Percentiles rank a stretch among this genome's conserved stretches.
Conservation (phyloP, 1,140 invertebrate genomes). For the Zaprionus capensis region DNA sequence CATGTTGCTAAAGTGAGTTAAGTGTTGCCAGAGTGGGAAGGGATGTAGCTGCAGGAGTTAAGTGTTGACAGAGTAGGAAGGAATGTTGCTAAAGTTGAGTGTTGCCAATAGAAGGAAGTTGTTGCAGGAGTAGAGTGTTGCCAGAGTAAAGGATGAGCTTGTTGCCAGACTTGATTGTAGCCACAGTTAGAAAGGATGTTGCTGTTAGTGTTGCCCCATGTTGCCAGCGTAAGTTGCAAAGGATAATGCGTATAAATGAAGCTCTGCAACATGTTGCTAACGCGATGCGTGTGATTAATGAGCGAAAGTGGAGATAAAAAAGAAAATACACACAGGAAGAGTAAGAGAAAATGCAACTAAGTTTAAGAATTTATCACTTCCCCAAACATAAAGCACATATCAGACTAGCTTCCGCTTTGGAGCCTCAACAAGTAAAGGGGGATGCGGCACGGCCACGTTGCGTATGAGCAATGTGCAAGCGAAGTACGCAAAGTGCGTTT, state of each 20-base stretch:
- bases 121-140: too few species aligned
- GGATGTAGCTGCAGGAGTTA: not conserved
- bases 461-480: constrained; percentile 17
- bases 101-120: too few species aligned
- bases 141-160: too few species aligned
- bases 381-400: not conserved
- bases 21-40: not conserved
- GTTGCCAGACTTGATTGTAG: too few species aligned
- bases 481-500: constrained; percentile 5
- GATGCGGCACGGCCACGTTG: constrained; percentile 4
- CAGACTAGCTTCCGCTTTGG: not conserved
- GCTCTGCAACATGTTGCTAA: not conserved
- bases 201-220: too few species aligned
- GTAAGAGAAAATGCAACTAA: not conserved
- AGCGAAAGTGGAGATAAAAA: not conserved
- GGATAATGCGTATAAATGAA: too few species aligned
- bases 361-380: too few species aligned
- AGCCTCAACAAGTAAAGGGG: constrained; percentile 37
- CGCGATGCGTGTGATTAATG: not conserved
- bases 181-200: too few species aligned
- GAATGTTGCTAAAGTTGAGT: not conserved
- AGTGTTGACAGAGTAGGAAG: not conserved
- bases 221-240: too few species aligned
- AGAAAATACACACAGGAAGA: not conserved
- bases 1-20: constrained; percentile 1